Percentiles rank a stretch among this genome's conserved stretches.
phyloP scores from a whole-genome alignment of 2,888 invertebrate genomes.

The Galerucella nymphaeae region DNA sequence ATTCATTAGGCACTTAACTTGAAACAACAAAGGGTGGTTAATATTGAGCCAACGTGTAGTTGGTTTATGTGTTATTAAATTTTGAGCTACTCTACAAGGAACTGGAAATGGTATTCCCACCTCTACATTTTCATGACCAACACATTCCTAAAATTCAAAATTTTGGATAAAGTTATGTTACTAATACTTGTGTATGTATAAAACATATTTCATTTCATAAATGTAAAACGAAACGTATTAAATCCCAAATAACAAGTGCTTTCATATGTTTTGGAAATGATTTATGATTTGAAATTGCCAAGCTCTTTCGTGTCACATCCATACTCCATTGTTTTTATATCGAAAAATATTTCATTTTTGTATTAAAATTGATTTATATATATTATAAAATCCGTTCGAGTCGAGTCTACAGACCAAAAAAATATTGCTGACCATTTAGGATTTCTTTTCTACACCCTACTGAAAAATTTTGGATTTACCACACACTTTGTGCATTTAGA shows the following conservation, averaged over 20 bases:
- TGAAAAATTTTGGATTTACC: too few species aligned
- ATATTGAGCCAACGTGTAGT: background rate
- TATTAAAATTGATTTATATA: conserved; percentile 9
- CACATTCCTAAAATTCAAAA: background rate
- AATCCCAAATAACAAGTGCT: background rate
- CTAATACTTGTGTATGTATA: background rate
- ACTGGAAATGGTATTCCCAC: too few species aligned
- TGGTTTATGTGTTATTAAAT: background rate
- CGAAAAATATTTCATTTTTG: background rate
- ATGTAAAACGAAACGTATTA: background rate
- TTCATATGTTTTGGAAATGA: background rate
- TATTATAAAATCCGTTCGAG: background rate
- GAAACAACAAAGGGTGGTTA: background rate
- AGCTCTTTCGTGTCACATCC: background rate
- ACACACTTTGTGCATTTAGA: too few species aligned
- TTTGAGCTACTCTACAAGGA: background rate
- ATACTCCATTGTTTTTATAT: background rate
- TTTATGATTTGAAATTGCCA: background rate
- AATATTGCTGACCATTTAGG: conserved; percentile 19
- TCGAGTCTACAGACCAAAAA: background rate
- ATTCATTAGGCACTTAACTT: background rate
- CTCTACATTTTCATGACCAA: too few species aligned
- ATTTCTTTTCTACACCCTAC: background rate
- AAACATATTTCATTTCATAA: background rate
- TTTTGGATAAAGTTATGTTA: background rate